phyloP scores from a whole-genome alignment of 1,140 invertebrate species.

The Drosophila takahashii region DNA sequence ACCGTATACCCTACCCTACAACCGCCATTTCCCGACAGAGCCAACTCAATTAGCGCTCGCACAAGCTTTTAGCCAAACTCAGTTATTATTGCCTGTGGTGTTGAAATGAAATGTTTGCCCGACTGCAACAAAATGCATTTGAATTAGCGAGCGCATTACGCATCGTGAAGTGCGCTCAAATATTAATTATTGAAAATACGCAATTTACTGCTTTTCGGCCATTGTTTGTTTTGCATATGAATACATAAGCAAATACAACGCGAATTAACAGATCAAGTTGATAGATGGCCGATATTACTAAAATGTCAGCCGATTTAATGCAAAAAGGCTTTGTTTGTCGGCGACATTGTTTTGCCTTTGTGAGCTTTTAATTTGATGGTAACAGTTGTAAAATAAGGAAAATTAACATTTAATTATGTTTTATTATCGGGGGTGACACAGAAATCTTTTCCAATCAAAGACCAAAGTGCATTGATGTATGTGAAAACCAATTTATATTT shows the following conservation, averaged over 20 bases:
- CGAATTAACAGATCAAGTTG: slow-evolving; percentile 14
- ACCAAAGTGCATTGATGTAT: too few relatives aligned
- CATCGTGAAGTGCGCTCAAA: slow-evolving; percentile 21
- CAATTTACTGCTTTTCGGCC: slow-evolving; percentile 30
- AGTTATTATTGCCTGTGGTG: slow-evolving; percentile 61
- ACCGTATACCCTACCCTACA: background rate
- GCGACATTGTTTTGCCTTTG: slow-evolving; percentile 1
- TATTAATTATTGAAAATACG: slow-evolving; percentile 63
- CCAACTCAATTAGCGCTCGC: slow-evolving; percentile 74
- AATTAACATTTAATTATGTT: too few relatives aligned
- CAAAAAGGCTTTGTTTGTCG: background rate
- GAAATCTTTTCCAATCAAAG: too few relatives aligned
- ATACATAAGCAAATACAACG: slow-evolving; percentile 1
- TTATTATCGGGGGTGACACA: too few relatives aligned
- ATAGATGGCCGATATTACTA: slow-evolving; percentile 10
- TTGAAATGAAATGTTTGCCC: slow-evolving; percentile 29
- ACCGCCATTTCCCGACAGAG: slow-evolving; percentile 27
- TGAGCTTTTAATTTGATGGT: background rate
- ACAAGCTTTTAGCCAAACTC: slow-evolving; percentile 77
- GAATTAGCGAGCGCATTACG: slow-evolving; percentile 37
- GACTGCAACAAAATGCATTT: slow-evolving; percentile 51
- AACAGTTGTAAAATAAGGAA: too few relatives aligned
- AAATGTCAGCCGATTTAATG: background rate
- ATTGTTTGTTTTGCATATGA: slow-evolving; percentile 8
- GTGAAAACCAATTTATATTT: too few relatives aligned